Percentiles rank a stretch among this genome's conserved stretches.
phyloP scores from a whole-genome alignment of 2,888 invertebrate genomes.

The Barypeithes pellucidus region DNA sequence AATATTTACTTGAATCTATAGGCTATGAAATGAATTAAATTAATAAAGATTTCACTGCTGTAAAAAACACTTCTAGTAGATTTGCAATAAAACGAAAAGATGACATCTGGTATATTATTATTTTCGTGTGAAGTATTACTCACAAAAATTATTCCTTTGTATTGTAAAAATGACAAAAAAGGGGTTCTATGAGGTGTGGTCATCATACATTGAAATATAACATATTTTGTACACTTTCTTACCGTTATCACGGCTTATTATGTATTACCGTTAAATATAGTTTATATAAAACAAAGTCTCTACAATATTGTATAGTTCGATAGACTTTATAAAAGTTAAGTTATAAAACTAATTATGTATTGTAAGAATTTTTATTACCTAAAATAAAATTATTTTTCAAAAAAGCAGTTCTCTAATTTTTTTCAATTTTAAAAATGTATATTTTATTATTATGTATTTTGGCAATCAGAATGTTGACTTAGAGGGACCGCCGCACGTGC shows the following conservation, averaged over 20 bases:
- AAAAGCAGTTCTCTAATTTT: neutral
- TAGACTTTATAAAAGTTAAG: conserved; percentile 11
- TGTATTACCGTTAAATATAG: conserved; percentile 4
- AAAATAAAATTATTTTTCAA: conserved; percentile 18
- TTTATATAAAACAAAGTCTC: neutral
- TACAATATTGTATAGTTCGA: neutral
- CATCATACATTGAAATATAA: neutral
- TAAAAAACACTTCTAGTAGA: too few relatives aligned
- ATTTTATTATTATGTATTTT: too few relatives aligned
- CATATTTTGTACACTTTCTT: conserved; percentile 7
- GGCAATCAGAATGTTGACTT: too few relatives aligned
- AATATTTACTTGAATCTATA: neutral
- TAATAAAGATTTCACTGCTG: too few relatives aligned
- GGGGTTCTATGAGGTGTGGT: too few relatives aligned
- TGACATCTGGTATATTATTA: neutral
- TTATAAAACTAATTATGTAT: conserved; percentile 2
- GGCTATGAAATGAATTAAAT: neutral
- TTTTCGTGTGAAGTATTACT: too few relatives aligned
- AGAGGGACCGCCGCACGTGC: too few relatives aligned
- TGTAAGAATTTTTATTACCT: conserved; percentile 1
- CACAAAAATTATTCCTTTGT: too few relatives aligned
- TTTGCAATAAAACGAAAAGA: too few relatives aligned
- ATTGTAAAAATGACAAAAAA: too few relatives aligned
- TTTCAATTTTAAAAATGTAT: neutral
- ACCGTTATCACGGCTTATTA: neutral